These are phyloP conservation scores for Helicoverpa zea DNA, from an alignment of 1,140 invertebrate genomes.

Conservation along the genomic window DNA sequence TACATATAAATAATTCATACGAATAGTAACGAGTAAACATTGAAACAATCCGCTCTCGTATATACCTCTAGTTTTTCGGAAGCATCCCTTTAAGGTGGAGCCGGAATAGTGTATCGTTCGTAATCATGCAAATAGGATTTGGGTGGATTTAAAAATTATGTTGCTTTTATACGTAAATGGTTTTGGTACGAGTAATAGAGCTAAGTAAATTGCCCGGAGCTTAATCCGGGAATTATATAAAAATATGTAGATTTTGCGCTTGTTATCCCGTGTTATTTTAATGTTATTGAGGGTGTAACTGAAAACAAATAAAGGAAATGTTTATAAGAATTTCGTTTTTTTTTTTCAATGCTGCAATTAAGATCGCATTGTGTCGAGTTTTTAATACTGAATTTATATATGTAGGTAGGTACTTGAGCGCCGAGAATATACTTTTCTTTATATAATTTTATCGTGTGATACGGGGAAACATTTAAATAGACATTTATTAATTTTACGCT, in stretches of 20 bases:
- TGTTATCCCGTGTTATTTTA: conserved; percentile 24
- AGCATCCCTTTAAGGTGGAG: conserved; percentile 1
- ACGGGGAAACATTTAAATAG: too few relatives aligned
- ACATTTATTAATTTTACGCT: too few relatives aligned
- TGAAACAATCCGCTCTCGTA: conserved; percentile 55
- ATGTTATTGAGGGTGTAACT: conserved; percentile 21
- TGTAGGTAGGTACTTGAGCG: too few relatives aligned
- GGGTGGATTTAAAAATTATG: conserved; percentile 45
- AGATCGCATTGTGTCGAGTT: too few relatives aligned
- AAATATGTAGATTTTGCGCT: conserved; percentile 33
- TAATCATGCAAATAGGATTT: conserved; percentile 43
- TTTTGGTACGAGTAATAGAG: conserved; percentile 32
- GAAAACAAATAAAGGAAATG: too few relatives aligned
- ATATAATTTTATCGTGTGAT: too few relatives aligned
- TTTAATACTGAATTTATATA: too few relatives aligned
- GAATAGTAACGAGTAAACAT: conserved; percentile 53
- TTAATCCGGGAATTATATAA: conserved; percentile 38
- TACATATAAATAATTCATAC: conserved; percentile 59
- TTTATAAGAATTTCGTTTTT: too few relatives aligned
- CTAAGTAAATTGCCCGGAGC: conserved; percentile 19
- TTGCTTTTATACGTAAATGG: conserved; percentile 38
- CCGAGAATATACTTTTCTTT: too few relatives aligned
- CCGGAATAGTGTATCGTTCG: conserved; percentile 31
- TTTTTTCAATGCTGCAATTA: too few relatives aligned
- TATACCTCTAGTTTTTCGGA: conserved; percentile 34